Evolutionary conservation across 2,888 invertebrate species (phyloP).

Genomic region (Baccha elongata): DNA sequence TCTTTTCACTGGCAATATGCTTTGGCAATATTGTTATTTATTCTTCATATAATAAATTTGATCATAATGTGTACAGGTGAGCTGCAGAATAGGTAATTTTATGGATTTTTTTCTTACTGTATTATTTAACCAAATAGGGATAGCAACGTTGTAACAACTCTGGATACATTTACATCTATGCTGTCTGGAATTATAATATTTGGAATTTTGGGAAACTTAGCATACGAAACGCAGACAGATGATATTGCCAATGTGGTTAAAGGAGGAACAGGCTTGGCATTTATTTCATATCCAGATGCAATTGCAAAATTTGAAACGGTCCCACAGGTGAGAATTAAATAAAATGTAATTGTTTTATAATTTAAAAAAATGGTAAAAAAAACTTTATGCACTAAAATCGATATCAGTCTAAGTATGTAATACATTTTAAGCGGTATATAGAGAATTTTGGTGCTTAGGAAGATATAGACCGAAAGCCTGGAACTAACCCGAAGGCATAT

Average conservation of each 20-base stretch:
- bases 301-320: conserved; percentile 83
- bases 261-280: conserved; percentile 90
- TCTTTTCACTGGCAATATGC: conserved; percentile 86
- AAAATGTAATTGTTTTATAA: no score
- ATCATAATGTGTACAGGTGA: conserved; percentile 84
- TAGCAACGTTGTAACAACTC: conserved; percentile 89
- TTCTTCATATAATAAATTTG: conserved; percentile 85
- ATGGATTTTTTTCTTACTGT: background rate
- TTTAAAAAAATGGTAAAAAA: no score
- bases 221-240: conserved; percentile 85
- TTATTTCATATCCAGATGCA: conserved; percentile 87
- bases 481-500: no score
- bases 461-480: no score
- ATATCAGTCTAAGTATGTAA: no score
- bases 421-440: no score
- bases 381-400: no score
- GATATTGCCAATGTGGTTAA: conserved; percentile 87
- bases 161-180: conserved; percentile 92
- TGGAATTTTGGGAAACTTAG: conserved; percentile 91
- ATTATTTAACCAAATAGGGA: conserved; percentile 84
- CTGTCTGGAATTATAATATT: conserved; percentile 92
- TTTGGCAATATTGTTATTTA: conserved; percentile 86
- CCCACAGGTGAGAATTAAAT: conserved; percentile 82
- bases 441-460: no score
- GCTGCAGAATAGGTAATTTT: background rate